phyloP scores from a whole-genome alignment of 2,888 invertebrate genomes.

The Eristalinus sepulchralis region DNA sequence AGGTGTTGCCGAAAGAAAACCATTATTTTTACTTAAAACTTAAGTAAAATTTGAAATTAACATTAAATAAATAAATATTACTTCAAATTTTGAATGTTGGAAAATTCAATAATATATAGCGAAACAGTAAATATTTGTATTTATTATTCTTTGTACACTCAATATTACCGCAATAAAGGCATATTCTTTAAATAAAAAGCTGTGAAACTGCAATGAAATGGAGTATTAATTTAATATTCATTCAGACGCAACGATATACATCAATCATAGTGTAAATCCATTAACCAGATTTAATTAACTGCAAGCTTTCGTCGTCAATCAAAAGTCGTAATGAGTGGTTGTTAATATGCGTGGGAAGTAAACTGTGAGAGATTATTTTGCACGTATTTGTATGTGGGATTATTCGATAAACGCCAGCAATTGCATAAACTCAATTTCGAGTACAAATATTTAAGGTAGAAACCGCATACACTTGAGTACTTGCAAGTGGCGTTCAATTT shows the following conservation, averaged over 20 bases:
- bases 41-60: too few species aligned
- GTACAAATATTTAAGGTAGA: background rate
- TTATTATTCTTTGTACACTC: too few species aligned
- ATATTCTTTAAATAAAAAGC: too few species aligned
- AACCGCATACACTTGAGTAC: background rate
- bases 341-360: background rate
- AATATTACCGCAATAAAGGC: too few species aligned
- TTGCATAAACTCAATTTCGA: background rate
- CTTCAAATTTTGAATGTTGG: too few species aligned
- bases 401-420: background rate
- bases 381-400: background rate
- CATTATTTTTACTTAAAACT: too few species aligned
- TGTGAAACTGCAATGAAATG: background rate
- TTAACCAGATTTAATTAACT: background rate
- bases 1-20: too few species aligned
- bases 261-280: background rate
- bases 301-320: background rate
- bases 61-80: too few species aligned
- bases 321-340: background rate
- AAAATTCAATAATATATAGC: too few species aligned
- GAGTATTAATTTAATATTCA: background rate
- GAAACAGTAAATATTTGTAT: too few species aligned
- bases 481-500: background rate
- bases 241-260: background rate
- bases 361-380: background rate